Conservation (phyloP, 1,140 invertebrate species). For the Alviniconcha marisindica region DNA sequence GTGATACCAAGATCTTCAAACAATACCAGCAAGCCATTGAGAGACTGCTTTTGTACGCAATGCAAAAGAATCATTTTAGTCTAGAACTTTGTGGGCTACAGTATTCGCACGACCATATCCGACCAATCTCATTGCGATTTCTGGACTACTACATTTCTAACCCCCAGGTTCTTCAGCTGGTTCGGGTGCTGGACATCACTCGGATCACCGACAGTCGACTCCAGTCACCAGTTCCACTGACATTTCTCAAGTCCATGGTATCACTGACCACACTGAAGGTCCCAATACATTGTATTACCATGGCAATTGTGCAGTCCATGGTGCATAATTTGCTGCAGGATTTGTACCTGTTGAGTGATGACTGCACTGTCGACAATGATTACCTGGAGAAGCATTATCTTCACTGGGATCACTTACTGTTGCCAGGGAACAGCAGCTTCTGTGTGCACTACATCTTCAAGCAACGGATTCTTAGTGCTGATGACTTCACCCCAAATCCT, state of each 20-base stretch:
- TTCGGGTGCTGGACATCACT: slow-evolving; percentile 27
- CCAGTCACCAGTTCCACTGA: background rate
- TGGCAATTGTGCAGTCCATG: slow-evolving; percentile 8
- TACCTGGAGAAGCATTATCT: slow-evolving; percentile 4
- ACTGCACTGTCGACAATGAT: slow-evolving; percentile 22
- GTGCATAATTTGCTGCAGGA: slow-evolving; percentile 7
- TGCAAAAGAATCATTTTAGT: background rate
- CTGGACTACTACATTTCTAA: slow-evolving; percentile 35
- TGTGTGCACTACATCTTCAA: slow-evolving; percentile 35
- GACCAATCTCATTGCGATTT: slow-evolving; percentile 33
- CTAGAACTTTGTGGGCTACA: slow-evolving; percentile 32
- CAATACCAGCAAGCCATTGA: slow-evolving; percentile 36
- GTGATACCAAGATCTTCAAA: slow-evolving; percentile 31
- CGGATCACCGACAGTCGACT: slow-evolving; percentile 12
- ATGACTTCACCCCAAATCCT: slow-evolving; percentile 18
- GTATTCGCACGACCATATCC: slow-evolving; percentile 30
- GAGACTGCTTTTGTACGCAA: slow-evolving; percentile 26
- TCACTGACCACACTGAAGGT: slow-evolving; percentile 22
- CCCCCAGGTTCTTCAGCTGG: slow-evolving; percentile 20
- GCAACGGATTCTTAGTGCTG: background rate
- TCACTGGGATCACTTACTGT: background rate
- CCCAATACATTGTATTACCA: slow-evolving; percentile 28
- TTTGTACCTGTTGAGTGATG: slow-evolving; percentile 33
- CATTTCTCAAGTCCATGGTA: slow-evolving; percentile 8
- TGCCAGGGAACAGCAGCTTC: background rate